These are phyloP conservation scores for Kryptolebias marmoratus DNA, from an alignment of 2,113 vertebrate species.

Conservation along the genomic window DNA sequence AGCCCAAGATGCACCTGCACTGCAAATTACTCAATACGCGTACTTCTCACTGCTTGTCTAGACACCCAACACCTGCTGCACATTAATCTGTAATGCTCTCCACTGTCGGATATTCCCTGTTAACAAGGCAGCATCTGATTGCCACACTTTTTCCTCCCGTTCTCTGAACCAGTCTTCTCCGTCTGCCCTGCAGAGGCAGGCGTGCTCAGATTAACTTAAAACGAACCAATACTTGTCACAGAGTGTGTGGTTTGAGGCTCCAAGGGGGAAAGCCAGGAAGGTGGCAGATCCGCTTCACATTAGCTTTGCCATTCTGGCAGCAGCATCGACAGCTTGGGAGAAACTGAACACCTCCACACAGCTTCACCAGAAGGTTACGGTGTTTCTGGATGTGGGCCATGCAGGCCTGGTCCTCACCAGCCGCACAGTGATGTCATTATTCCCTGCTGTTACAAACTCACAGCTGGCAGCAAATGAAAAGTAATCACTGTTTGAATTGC, in stretches of 20 bases:
- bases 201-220: slow-evolving; percentile 12
- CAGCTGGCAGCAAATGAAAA: slow-evolving; percentile 41
- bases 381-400: slow-evolving; percentile 60
- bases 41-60: slow-evolving; percentile 63
- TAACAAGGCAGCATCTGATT: slow-evolving; percentile 67
- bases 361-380: slow-evolving; percentile 50
- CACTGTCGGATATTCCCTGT: slow-evolving; percentile 59
- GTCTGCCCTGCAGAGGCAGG: slow-evolving; percentile 5
- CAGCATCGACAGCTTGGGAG: slow-evolving; percentile 46
- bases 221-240: slow-evolving; percentile 43
- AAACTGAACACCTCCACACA: slow-evolving; percentile 55
- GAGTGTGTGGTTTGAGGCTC: slow-evolving; percentile 45
- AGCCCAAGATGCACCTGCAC: slow-evolving; percentile 78
- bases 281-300: slow-evolving; percentile 61
- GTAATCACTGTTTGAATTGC: slow-evolving; percentile 47
- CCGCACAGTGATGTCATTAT: slow-evolving; percentile 54
- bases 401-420: slow-evolving; percentile 37
- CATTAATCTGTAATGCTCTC: slow-evolving; percentile 65
- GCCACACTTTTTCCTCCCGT: slow-evolving; percentile 58
- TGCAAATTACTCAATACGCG: slow-evolving; percentile 64
- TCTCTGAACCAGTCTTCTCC: slow-evolving; percentile 3
- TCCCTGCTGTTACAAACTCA: slow-evolving; percentile 37
- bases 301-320: slow-evolving; percentile 62
- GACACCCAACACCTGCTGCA: slow-evolving; percentile 75
- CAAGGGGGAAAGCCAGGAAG: slow-evolving; percentile 39